Conservation (phyloP, 1,140 invertebrate species). For the Ruditapes philippinarum region DNA sequence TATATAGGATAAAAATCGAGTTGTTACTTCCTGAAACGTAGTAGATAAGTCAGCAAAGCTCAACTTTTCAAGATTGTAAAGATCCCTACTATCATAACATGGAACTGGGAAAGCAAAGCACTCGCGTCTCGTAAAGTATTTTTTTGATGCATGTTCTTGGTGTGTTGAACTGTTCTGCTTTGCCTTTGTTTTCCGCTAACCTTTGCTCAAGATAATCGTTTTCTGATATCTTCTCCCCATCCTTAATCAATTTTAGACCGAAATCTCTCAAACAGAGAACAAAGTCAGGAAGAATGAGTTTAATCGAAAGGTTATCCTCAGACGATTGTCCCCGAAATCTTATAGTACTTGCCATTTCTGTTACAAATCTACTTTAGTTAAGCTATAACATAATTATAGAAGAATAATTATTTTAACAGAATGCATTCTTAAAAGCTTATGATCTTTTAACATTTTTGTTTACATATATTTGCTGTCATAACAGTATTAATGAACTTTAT, state of each 20-base stretch:
- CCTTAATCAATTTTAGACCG: not conserved
- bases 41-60: not conserved
- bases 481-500: too few relatives aligned
- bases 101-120: not conserved
- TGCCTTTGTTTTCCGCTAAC: not conserved
- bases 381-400: too few relatives aligned
- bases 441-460: too few relatives aligned
- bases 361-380: not conserved
- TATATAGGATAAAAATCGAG: not conserved
- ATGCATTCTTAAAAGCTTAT: too few relatives aligned
- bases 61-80: not conserved
- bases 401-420: too few relatives aligned
- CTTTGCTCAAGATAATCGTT: not conserved
- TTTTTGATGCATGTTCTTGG: not conserved
- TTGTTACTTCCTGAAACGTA: not conserved
- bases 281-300: not conserved
- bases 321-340: not conserved
- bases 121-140: not conserved
- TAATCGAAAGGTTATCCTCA: not conserved
- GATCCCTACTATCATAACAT: not conserved
- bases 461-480: too few relatives aligned
- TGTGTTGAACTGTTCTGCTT: not conserved
- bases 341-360: not conserved
- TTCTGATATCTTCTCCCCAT: not conserved
- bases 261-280: constrained; percentile 7